Evolutionary conservation across 2,113 vertebrate genomes (phyloP), one percentile per base, ranked within the genome.

Genomic region (Mesoclemmys tuberculata): DNA sequence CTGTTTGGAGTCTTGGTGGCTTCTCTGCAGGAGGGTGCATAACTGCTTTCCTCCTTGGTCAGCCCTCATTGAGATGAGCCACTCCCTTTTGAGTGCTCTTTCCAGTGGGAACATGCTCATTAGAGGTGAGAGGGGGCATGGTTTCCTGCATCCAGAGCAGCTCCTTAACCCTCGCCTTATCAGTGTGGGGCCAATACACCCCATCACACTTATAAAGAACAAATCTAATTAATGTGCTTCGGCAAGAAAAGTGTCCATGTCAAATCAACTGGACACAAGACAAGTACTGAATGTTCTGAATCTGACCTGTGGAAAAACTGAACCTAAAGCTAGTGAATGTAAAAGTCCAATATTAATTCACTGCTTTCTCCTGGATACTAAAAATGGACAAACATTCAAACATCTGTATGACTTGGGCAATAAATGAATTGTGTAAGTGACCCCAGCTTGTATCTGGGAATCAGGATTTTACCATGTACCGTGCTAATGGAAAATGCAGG

Each of bases 191-290:
- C 27, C 56, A 58, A 29, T 58, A 29, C 56, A 58, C 27, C 56
- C 56, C 56, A 58, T 58, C 56, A 29, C 11, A 29, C 95, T 93
- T 94, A 92, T 82, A 21, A 89, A 94, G 84, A 93, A 52, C 80
- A 97, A 96, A 97, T 97, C 94, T 93, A 95, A 96, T 97, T 95
- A 91, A 90, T 90, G 88, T 78, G 80, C 82, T 84, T 94, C 93
- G 55, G n/a, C 86, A 83, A 94, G 92, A 96, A 51, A 58, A 94
- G 92, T 85, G 79, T 85, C 91, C 91, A 51, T 92, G 92, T 90
- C 94, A 83, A 46, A 2, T 92, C 93, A 94, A 93, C 31, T 1
- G 90, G 90, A 80, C 93, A 88, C 90, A 96, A 94, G 95, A 97
- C 91, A 84, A 88, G n/a, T 0, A 0, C 18, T 41, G 54, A 95